These are phyloP conservation scores for Sapajus apella DNA, from an alignment of 2,113 vertebrate genomes.

Conservation along the genomic window DNA sequence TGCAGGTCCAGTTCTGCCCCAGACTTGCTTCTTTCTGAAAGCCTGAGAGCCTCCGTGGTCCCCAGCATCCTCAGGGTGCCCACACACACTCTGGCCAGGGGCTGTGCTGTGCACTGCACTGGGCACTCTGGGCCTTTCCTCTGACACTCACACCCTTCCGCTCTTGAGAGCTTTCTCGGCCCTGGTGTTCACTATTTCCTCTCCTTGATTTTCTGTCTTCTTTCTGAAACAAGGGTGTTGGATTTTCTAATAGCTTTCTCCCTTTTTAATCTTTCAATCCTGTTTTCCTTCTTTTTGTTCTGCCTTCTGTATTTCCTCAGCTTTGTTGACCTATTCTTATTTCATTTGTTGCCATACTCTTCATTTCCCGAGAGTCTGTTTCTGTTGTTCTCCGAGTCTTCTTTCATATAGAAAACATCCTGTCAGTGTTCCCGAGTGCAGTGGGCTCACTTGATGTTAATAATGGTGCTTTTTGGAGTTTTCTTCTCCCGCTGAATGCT, in stretches of 20 bases:
- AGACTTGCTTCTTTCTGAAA: background rate
- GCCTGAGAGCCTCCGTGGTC: background rate
- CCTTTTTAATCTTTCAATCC: background rate
- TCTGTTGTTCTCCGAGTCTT: too few relatives aligned
- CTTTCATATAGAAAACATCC: accelerated
- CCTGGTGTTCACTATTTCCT: background rate
- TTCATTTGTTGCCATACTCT: background rate
- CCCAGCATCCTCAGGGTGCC: background rate
- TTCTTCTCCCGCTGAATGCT: accelerated
- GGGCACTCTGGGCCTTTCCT: accelerated
- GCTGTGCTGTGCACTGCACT: accelerated
- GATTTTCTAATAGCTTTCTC: background rate
- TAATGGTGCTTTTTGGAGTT: background rate
- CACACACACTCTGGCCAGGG: accelerated
- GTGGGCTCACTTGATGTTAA: background rate
- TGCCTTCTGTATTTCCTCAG: background rate
- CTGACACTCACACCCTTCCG: accelerated
- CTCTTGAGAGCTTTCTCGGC: background rate
- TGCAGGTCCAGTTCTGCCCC: background rate
- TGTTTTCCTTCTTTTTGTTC: background rate
- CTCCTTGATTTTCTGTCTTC: accelerated
- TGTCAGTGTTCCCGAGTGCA: background rate
- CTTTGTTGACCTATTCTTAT: background rate
- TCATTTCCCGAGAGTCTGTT: background rate
- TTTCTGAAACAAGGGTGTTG: background rate